Conservation (phyloP, 2,113 vertebrate species). For the Scolopax mira region DNA sequence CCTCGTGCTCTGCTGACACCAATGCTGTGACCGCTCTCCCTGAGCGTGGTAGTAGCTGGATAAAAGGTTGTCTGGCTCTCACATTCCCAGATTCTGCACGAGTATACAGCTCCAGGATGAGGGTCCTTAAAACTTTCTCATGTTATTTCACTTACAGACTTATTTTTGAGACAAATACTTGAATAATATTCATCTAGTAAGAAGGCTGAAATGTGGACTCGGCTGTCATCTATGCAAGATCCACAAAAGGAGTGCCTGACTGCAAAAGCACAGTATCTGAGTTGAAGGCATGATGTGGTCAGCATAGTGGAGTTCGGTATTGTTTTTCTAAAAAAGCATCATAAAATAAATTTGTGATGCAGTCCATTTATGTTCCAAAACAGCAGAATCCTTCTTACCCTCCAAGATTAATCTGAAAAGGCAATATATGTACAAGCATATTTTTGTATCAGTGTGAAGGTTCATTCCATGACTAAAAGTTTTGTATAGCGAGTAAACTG, state of each 20-base stretch:
- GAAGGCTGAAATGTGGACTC: background rate
- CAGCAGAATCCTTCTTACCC: background rate
- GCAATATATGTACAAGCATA: background rate
- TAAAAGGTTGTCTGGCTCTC: background rate
- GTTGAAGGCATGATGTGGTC: background rate
- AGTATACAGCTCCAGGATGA: background rate
- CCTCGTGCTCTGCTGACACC: background rate
- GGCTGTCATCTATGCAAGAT: background rate
- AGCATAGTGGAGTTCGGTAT: background rate
- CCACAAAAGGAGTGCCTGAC: background rate
- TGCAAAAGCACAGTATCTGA: background rate
- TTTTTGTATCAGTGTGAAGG: background rate
- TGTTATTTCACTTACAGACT: background rate
- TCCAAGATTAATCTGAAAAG: background rate
- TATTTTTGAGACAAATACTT: background rate
- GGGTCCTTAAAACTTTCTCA: background rate
- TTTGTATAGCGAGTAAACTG: background rate
- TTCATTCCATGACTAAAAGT: background rate
- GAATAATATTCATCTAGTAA: background rate
- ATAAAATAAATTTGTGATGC: background rate
- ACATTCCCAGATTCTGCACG: background rate
- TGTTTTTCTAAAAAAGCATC: background rate
- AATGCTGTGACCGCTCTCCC: background rate
- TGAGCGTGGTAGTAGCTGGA: accelerated
- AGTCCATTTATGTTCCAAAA: background rate